phyloP scores from a whole-genome alignment of 2,888 invertebrate species.

The Julus scanicus region DNA sequence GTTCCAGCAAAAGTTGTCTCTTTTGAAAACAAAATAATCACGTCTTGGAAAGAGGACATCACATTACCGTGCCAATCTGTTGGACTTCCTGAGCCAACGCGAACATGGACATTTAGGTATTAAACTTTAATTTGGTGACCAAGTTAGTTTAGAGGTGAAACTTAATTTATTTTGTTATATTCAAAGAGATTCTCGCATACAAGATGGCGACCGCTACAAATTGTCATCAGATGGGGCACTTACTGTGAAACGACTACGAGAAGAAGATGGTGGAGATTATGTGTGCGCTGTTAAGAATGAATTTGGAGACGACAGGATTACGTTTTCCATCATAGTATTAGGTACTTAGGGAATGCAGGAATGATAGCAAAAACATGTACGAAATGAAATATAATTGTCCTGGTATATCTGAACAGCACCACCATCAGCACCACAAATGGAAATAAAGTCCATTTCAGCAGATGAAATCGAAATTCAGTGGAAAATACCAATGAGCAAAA shows the following conservation, averaged over 20 bases:
- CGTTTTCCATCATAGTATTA: constrained; percentile 87
- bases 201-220: constrained; percentile 65
- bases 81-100: constrained; percentile 56
- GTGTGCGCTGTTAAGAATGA: constrained; percentile 92
- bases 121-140: not conserved
- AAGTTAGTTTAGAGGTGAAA: not conserved
- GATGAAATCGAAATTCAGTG: constrained; percentile 53
- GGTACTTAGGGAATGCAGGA: constrained; percentile 68
- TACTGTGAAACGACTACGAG: constrained; percentile 87
- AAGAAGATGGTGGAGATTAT: constrained; percentile 93
- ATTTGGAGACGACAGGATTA: constrained; percentile 91
- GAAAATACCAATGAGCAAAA: constrained; percentile 48
- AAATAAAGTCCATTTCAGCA: constrained; percentile 35
- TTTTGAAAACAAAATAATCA: constrained; percentile 56
- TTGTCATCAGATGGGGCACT: constrained; percentile 90
- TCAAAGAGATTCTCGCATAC: constrained; percentile 5
- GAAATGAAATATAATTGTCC: not conserved
- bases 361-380: not conserved
- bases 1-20: constrained; percentile 58
- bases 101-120: constrained; percentile 57
- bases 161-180: not conserved
- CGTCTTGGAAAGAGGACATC: constrained; percentile 57
- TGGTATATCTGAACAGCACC: constrained; percentile 46
- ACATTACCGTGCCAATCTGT: constrained; percentile 56
- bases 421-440: constrained; percentile 53